These are phyloP conservation scores for Neria commutata DNA, from an alignment of 2,888 invertebrate species.

Conservation along the genomic window DNA sequence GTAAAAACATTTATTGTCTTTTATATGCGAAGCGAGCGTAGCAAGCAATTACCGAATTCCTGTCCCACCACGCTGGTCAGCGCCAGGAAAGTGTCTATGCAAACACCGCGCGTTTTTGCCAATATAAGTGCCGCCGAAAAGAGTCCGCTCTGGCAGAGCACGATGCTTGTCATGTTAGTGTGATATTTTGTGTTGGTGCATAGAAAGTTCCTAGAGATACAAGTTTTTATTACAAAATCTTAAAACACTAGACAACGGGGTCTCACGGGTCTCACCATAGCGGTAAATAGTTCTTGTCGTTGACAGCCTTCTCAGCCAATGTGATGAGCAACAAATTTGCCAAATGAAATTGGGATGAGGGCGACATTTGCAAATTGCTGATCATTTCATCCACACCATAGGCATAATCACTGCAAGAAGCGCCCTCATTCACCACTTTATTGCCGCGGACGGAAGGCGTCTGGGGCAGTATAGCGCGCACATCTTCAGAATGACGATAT, in stretches of 20 bases:
- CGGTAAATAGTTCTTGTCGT: slow-evolving; percentile 60
- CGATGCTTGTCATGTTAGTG: slow-evolving; percentile 62
- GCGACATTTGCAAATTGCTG: slow-evolving; percentile 59
- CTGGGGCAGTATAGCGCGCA: slow-evolving; percentile 47
- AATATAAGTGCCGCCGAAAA: slow-evolving; percentile 59
- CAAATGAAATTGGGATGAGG: slow-evolving; percentile 62
- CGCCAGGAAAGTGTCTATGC: slow-evolving; percentile 60
- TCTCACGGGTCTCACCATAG: slow-evolving; percentile 49
- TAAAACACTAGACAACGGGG: neutral
- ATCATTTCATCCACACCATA: slow-evolving; percentile 58
- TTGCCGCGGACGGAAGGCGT: slow-evolving; percentile 29
- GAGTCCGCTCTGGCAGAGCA: slow-evolving; percentile 61
- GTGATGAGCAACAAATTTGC: slow-evolving; percentile 61
- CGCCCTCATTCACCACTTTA: slow-evolving; percentile 45
- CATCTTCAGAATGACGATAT: slow-evolving; percentile 57
- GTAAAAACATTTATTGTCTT: slow-evolving; percentile 41
- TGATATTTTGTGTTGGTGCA: slow-evolving; percentile 60
- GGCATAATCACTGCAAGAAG: slow-evolving; percentile 55
- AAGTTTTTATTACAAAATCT: neutral
- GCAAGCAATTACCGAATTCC: slow-evolving; percentile 54
- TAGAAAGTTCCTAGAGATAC: slow-evolving; percentile 56
- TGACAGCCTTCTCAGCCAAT: slow-evolving; percentile 59
- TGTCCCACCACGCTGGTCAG: slow-evolving; percentile 60
- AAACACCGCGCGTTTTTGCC: slow-evolving; percentile 59
- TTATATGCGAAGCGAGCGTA: slow-evolving; percentile 30